Base-by-base conservation (phyloP, 2,113 vertebrate species). In the Misgurnus anguillicaudatus region DNA sequence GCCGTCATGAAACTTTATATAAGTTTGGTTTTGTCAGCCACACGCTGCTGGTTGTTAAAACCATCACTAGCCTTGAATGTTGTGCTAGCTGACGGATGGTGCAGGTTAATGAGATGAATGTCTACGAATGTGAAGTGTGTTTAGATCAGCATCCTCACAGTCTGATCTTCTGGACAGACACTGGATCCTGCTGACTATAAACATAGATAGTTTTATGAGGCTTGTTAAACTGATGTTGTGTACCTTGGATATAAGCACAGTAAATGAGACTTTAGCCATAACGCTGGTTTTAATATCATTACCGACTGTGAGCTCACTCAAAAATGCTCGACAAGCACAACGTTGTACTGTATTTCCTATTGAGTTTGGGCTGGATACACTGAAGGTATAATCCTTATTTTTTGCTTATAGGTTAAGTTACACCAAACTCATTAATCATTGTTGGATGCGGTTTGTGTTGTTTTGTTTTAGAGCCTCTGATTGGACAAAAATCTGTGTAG, bases 151-250 rank as follows among this genome's bases (percentile, higher is more conserved):
- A 21, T 10, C n/a, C 38, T 16, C 53, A 61, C 47, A 47, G 69
- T 14, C 16, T 24, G 38, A 58, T 10, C 17, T 61, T 48, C 51
- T 4, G 51, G 17, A 51, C 68, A 51, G 77, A 38, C 47, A 47
- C 21, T 17, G 1, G 62, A 74, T 24, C 19, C 63, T 55, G 39
- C 61, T 65, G 21, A 60, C 45, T 70, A 11, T 58, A 72, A 63
- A 73, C 69, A 51, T 62, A 48, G 14, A 72, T 62, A 9, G 62
- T 76, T 69, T 80, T 75, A 75, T 66, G 58, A 19, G 51, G 41
- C 21, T 66, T 38, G 41, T 24, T 55, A 10, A 41, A 42, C 9
- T 19, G 63, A 60, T 53, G n/a, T n/a, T n/a, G n/a, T n/a, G n/a
- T n/a, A n/a, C n/a, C n/a, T n/a, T n/a, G 4, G 53, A 60, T 60